Percentiles rank a stretch among this genome's conserved stretches.
Evolutionary conservation across 1,140 invertebrate genomes (phyloP).

Genomic region (Gerris buenoi): DNA sequence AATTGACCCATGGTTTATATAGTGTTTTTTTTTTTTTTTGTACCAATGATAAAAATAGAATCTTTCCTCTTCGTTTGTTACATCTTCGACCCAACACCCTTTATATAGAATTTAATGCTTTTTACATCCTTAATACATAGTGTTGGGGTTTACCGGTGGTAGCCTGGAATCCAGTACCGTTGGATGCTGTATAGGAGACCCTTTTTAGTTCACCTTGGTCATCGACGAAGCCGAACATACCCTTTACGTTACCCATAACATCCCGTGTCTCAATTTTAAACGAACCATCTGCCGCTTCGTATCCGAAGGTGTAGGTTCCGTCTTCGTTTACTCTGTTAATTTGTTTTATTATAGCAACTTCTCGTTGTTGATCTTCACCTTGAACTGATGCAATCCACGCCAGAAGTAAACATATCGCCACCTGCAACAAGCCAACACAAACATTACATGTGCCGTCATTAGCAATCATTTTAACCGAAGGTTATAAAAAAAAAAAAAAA

Average conservation of each 20-base stretch:
- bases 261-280: slow-evolving; percentile 72
- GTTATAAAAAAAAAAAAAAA: neutral
- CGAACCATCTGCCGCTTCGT: slow-evolving; percentile 67
- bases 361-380: slow-evolving; percentile 25
- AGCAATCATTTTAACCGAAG: neutral
- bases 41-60: neutral
- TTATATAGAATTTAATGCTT: slow-evolving; percentile 1
- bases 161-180: slow-evolving; percentile 38
- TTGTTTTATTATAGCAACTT: slow-evolving; percentile 50
- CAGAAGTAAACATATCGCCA: neutral
- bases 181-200: slow-evolving; percentile 57
- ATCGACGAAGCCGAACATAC: slow-evolving; percentile 72
- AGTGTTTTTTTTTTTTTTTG: slow-evolving; percentile 31
- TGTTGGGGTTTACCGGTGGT: slow-evolving; percentile 15
- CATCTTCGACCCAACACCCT: neutral
- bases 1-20: too few species aligned
- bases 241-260: slow-evolving; percentile 63
- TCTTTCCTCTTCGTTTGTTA: neutral
- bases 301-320: slow-evolving; percentile 69
- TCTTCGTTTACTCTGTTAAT: slow-evolving; percentile 67
- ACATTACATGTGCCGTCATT: neutral
- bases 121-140: neutral
- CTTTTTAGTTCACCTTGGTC: slow-evolving; percentile 62
- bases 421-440: neutral
- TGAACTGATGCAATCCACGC: neutral